Evolutionary conservation across 2,113 vertebrate species (phyloP).

Genomic region (Pomatostomus ruficeps): DNA sequence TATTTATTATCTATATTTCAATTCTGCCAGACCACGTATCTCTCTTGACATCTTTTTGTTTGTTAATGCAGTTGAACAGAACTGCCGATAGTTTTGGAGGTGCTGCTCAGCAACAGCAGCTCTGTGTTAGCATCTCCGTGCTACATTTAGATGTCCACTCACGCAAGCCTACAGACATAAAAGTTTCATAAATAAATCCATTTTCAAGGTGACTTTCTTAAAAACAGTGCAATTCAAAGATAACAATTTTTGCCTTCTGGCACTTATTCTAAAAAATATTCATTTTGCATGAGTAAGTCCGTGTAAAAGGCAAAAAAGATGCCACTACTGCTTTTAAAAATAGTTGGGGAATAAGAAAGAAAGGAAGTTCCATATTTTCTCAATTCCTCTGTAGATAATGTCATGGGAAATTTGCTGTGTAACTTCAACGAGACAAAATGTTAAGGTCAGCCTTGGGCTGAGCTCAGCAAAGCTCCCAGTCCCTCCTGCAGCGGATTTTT

Average conservation of each 20-base stretch:
- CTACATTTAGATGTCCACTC: not conserved
- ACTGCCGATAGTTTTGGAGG: not conserved
- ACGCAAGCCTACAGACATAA: not conserved
- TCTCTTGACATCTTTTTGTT: not conserved
- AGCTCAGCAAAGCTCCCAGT: not conserved
- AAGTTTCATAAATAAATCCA: not conserved
- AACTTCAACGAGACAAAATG: not conserved
- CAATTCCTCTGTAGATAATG: not conserved
- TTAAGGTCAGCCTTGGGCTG: not conserved
- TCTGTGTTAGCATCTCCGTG: not conserved
- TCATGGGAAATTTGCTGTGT: not conserved
- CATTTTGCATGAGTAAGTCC: not conserved
- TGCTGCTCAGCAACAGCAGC: not conserved
- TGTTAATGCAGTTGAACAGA: not conserved
- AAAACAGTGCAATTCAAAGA: not conserved
- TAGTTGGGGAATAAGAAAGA: not conserved
- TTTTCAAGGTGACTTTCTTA: conserved; percentile 27
- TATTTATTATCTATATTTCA: too few species aligned
- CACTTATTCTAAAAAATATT: not conserved
- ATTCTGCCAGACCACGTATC: rapidly evolving
- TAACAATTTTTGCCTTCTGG: not conserved
- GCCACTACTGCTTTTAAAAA: not conserved
- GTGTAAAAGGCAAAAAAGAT: not conserved
- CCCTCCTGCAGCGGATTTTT: not conserved
- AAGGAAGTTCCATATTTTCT: not conserved